phyloP scores from a whole-genome alignment of 2,797 vertebrate genomes.

The Vespertilio murinus region DNA sequence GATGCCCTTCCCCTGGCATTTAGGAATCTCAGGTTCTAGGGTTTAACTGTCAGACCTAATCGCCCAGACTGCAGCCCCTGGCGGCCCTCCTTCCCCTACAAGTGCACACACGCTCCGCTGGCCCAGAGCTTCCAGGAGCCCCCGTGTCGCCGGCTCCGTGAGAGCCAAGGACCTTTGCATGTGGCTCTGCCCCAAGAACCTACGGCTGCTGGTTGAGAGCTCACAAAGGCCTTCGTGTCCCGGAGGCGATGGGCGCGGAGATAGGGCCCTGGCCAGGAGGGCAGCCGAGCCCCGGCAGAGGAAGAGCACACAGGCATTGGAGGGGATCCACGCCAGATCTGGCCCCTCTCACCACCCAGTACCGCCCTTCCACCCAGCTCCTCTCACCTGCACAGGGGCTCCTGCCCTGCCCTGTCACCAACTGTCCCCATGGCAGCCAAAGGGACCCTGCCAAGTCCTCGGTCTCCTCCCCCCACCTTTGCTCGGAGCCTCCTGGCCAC shows the following conservation, averaged over 20 bases:
- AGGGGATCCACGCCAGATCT: not conserved
- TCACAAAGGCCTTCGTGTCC: not conserved
- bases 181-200: not conserved
- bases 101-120: not conserved
- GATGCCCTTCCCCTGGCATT: not conserved
- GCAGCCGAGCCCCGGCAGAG: not conserved
- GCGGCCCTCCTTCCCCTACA: not conserved
- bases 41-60: not conserved
- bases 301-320: not conserved
- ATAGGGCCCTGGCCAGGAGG: not conserved
- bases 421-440: not conserved
- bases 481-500: not conserved
- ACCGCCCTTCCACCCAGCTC: not conserved
- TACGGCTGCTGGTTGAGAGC: not conserved
- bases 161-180: not conserved
- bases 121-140: not conserved
- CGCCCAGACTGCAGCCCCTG: not conserved
- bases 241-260: not conserved
- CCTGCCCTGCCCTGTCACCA: not conserved
- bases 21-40: not conserved
- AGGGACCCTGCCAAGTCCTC: not conserved
- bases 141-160: not conserved
- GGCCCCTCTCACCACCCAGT: not conserved
- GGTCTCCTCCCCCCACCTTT: not conserved
- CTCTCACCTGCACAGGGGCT: not conserved